Evolutionary conservation across 2,113 vertebrate genomes (phyloP).

Genomic region (Cyprinus carpio): DNA sequence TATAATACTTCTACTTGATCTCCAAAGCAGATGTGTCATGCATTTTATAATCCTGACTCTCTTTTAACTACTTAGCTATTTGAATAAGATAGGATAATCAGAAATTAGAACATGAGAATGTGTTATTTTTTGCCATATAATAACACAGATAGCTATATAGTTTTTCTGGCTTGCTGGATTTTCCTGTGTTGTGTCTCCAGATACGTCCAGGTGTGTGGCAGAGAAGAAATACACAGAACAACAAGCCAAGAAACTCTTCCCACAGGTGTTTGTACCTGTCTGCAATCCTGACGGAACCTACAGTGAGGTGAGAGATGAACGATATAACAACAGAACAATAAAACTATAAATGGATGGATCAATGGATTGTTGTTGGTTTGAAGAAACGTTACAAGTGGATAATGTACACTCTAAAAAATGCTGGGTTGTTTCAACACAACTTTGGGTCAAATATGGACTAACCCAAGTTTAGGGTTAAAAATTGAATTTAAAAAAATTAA

Average conservation of each 20-base stretch:
- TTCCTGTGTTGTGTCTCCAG: slow-evolving; percentile 73
- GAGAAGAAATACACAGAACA: slow-evolving; percentile 98
- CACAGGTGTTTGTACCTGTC: slow-evolving; percentile 96
- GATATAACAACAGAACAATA: neutral
- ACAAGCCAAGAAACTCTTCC: slow-evolving; percentile 92
- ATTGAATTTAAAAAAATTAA: too few species aligned
- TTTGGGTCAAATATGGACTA: too few species aligned
- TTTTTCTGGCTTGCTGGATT: slow-evolving; percentile 57
- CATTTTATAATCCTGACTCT: neutral
- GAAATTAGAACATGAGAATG: neutral
- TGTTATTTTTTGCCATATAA: slow-evolving; percentile 16
- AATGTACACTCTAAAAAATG: too few species aligned
- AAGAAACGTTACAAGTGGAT: too few species aligned
- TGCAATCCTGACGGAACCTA: slow-evolving; percentile 95
- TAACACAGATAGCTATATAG: slow-evolving; percentile 53
- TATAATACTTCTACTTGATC: neutral
- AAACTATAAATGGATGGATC: neutral
- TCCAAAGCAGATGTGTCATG: neutral
- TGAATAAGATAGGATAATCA: too few species aligned
- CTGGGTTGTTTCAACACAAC: too few species aligned
- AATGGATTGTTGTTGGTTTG: neutral
- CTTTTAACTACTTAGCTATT: neutral
- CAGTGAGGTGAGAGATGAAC: slow-evolving; percentile 82
- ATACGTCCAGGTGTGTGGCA: slow-evolving; percentile 94
- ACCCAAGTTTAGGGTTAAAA: too few species aligned